Evolutionary conservation across 2,888 invertebrate genomes (phyloP).

Genomic region (Chirona hameri): DNA sequence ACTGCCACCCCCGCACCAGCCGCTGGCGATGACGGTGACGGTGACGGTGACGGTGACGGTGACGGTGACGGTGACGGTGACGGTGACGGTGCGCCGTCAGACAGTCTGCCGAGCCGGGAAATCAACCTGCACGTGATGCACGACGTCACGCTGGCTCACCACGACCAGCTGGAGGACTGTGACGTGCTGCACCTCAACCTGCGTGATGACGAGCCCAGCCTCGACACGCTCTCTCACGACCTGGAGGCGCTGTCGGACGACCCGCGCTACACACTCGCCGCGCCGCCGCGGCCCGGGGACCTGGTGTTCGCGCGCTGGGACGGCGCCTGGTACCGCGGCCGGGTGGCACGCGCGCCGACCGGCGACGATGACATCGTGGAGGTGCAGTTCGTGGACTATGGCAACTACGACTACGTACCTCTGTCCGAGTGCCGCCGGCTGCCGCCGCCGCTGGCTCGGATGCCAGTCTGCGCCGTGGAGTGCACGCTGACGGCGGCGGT

Average conservation of each 20-base stretch:
- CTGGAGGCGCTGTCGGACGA: not conserved
- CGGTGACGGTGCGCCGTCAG: not conserved
- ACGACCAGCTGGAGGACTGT: not conserved
- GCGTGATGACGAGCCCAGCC: not conserved
- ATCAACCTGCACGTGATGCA: not conserved
- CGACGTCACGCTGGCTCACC: not conserved
- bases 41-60: not conserved
- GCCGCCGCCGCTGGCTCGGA: not conserved
- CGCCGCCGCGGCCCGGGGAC: not conserved
- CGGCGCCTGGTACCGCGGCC: not conserved
- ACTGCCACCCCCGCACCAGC: not conserved
- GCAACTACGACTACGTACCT: not conserved
- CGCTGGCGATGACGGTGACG: not conserved
- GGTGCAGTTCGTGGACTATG: constrained; percentile 3
- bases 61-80: not conserved
- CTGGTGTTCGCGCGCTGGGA: not conserved
- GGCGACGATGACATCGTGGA: not conserved
- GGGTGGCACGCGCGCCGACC: not conserved
- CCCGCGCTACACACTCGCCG: not conserved
- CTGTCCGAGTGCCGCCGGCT: not conserved
- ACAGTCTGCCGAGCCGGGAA: not conserved
- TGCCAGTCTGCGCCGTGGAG: not conserved
- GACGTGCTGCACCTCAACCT: not conserved
- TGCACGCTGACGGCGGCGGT: not conserved
- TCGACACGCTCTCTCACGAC: not conserved